Percentiles rank a stretch among this genome's conserved stretches.
These are phyloP conservation scores for Hepsetus odoe DNA, from an alignment of 2,113 vertebrate genomes.

Conservation along the genomic window DNA sequence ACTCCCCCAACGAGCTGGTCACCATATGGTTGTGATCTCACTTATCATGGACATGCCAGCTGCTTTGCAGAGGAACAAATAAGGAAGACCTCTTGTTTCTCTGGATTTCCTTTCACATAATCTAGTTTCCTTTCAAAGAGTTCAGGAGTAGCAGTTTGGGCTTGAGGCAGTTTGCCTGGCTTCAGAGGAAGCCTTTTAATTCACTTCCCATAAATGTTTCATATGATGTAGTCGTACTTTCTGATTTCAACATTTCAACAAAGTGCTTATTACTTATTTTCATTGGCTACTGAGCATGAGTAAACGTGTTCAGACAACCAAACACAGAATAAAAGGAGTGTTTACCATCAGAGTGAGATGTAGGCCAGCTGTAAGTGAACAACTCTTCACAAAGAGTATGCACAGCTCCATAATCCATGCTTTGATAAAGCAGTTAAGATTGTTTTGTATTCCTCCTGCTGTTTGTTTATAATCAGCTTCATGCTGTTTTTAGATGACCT, in stretches of 20 bases:
- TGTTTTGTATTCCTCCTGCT: neutral
- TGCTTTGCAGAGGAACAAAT: neutral
- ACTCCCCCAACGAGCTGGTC: neutral
- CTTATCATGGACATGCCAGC: neutral
- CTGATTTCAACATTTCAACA: neutral
- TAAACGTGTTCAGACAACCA: too few relatives aligned
- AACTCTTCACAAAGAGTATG: neutral
- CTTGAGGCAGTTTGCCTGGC: neutral
- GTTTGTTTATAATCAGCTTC: neutral
- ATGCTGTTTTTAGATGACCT: slow-evolving; percentile 12
- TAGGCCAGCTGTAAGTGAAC: neutral
- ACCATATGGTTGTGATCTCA: slow-evolving; percentile 6
- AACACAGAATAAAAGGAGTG: too few relatives aligned
- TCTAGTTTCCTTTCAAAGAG: neutral
- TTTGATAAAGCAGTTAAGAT: neutral
- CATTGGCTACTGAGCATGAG: too few relatives aligned
- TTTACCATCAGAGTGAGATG: neutral
- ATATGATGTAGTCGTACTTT: neutral
- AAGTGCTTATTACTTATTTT: neutral
- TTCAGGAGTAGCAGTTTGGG: neutral
- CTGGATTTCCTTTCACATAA: neutral
- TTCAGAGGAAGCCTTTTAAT: neutral
- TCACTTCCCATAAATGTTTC: neutral
- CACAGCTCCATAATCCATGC: neutral
- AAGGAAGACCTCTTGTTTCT: neutral